phyloP scores from a whole-genome alignment of 2,888 invertebrate genomes.

The Chrysolina haemoptera region DNA sequence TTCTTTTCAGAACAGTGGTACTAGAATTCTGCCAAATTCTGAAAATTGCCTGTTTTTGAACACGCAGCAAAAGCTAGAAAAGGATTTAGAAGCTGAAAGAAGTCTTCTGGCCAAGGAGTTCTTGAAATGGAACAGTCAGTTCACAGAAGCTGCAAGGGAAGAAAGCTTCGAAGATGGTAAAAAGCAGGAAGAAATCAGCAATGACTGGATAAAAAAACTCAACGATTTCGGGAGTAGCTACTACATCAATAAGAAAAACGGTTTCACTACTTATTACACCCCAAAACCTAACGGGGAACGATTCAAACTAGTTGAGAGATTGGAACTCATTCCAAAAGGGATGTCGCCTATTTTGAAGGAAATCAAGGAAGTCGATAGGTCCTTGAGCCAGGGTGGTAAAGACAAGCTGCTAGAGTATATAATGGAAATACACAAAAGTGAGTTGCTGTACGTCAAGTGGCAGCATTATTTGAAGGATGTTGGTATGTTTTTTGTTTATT shows the following conservation, averaged over 20 bases:
- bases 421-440: constrained; percentile 62
- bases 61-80: constrained; percentile 36
- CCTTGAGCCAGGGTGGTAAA: constrained; percentile 63
- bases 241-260: constrained; percentile 61
- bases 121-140: constrained; percentile 6
- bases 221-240: constrained; percentile 58
- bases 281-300: constrained; percentile 53
- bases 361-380: constrained; percentile 55
- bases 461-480: constrained; percentile 60
- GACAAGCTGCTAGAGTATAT: constrained; percentile 62
- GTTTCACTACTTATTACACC: constrained; percentile 41
- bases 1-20: not conserved
- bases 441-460: constrained; percentile 66
- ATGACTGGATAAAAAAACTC: constrained; percentile 53
- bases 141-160: constrained; percentile 2
- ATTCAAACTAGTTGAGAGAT: constrained; percentile 69
- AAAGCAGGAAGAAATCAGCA: constrained; percentile 28
- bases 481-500: constrained; percentile 50
- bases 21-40: not conserved
- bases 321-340: constrained; percentile 75
- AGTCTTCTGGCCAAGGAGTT: constrained; percentile 23
- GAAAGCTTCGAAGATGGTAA: not conserved
- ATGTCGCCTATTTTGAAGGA: constrained; percentile 73
- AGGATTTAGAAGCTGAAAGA: constrained; percentile 39
- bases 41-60: not conserved